A percentile compares a stretch with the other conserved stretches of the same genome.
These are phyloP conservation scores for Sparus aurata DNA, from an alignment of 2,797 vertebrate genomes.

Conservation along the genomic window DNA sequence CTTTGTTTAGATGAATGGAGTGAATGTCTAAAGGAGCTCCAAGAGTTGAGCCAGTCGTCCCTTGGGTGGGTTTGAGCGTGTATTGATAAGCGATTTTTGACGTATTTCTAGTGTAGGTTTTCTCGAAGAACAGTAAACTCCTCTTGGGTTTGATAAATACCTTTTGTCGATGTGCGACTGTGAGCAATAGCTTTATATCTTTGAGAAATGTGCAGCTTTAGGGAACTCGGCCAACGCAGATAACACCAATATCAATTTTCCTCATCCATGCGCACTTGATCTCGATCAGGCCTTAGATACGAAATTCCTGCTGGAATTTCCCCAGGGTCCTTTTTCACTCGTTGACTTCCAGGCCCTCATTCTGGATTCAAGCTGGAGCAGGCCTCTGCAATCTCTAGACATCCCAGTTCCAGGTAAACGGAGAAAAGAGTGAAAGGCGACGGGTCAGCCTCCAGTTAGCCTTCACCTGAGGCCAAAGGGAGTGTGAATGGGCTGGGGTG, in stretches of 20 bases:
- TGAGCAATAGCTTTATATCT: conserved; percentile 4
- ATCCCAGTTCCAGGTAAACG: conserved; percentile 56
- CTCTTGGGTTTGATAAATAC: neutral
- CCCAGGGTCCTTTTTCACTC: conserved; percentile 36
- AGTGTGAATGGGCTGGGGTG: conserved; percentile 54
- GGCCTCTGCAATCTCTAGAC: conserved; percentile 30
- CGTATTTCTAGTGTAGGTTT: neutral
- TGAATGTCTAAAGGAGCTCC: conserved; percentile 7
- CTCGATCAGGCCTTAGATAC: conserved; percentile 39
- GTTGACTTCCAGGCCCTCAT: conserved; percentile 51
- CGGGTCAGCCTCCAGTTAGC: conserved; percentile 57
- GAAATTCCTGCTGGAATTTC: conserved; percentile 53
- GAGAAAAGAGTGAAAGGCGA: conserved; percentile 54
- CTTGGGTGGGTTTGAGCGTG: neutral
- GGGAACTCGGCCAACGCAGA: conserved; percentile 7
- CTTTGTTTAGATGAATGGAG: conserved; percentile 28
- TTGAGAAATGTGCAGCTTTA: conserved; percentile 9
- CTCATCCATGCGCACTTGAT: conserved; percentile 7
- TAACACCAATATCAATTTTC: conserved; percentile 3
- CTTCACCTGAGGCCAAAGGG: conserved; percentile 63
- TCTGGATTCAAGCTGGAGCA: conserved; percentile 40
- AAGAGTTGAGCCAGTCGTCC: conserved; percentile 3
- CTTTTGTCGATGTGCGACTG: neutral
- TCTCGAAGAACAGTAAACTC: neutral
- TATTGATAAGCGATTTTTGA: conserved; percentile 10